Evolutionary conservation across 2,888 invertebrate species (phyloP).

Genomic region (Mylabris sibirica): DNA sequence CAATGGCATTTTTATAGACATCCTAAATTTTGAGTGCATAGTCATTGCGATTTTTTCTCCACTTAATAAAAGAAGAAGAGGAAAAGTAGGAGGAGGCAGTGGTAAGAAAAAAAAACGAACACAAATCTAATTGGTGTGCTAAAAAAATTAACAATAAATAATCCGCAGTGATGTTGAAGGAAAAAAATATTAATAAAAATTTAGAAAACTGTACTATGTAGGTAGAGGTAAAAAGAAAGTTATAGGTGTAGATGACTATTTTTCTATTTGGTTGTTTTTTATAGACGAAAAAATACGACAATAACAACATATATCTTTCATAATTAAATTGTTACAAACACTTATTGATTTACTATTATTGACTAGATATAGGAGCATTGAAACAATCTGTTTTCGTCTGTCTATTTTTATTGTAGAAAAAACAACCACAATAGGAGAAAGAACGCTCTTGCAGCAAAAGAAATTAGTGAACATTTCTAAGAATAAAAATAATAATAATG

Average conservation of each 20-base stretch:
- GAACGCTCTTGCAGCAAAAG: too few species aligned
- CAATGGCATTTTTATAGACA: not conserved
- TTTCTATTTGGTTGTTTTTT: not conserved
- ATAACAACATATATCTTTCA: too few species aligned
- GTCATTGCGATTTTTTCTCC: not conserved
- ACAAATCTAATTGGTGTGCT: not conserved
- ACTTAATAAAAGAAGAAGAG: not conserved
- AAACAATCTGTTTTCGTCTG: too few species aligned
- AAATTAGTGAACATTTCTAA: too few species aligned
- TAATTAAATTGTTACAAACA: too few species aligned
- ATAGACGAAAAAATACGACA: not conserved
- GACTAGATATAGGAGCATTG: too few species aligned
- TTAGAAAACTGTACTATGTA: not conserved
- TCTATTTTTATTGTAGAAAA: too few species aligned
- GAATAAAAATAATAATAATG: too few species aligned
- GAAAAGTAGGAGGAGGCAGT: not conserved
- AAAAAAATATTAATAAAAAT: not conserved
- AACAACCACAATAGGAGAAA: too few species aligned
- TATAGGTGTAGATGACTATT: not conserved
- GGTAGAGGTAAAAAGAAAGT: constrained; percentile 1
- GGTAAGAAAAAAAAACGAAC: not conserved
- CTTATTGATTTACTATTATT: too few species aligned
- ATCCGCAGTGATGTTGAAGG: not conserved
- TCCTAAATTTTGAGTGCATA: not conserved
- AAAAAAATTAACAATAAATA: not conserved